These are phyloP conservation scores for Cotesia chilonis DNA, from an alignment of 1,140 invertebrate species.

Conservation along the genomic window DNA sequence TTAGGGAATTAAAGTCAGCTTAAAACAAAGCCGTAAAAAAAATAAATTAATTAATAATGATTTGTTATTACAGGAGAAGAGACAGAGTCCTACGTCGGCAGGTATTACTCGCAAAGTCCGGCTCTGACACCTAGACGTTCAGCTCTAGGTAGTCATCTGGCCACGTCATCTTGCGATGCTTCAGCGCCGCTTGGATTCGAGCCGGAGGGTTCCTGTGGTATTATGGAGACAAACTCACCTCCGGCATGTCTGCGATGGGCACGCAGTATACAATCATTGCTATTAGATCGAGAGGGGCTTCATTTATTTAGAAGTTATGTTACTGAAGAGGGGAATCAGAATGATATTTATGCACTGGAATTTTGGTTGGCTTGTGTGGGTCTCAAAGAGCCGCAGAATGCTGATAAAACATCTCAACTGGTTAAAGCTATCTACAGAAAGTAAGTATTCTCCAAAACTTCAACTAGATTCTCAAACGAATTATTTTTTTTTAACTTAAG, in stretches of 20 bases:
- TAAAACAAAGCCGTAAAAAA: too few relatives aligned
- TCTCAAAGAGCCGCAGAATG: slow-evolving; percentile 80
- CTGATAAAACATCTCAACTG: slow-evolving; percentile 76
- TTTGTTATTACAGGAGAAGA: slow-evolving; percentile 60
- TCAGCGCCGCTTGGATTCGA: slow-evolving; percentile 67
- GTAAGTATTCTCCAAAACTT: slow-evolving; percentile 35
- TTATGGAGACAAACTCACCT: slow-evolving; percentile 70
- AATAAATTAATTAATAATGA: too few relatives aligned
- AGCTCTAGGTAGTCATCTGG: slow-evolving; percentile 53
- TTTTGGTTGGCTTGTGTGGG: slow-evolving; percentile 94
- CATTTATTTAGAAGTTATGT: slow-evolving; percentile 85
- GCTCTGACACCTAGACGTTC: slow-evolving; percentile 64
- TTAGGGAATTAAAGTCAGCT: too few relatives aligned
- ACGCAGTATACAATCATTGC: slow-evolving; percentile 78
- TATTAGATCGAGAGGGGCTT: slow-evolving; percentile 87
- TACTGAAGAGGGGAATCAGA: slow-evolving; percentile 79
- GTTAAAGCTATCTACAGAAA: slow-evolving; percentile 81
- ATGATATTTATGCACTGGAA: slow-evolving; percentile 77
- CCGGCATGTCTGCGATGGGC: slow-evolving; percentile 89
- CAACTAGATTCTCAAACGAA: neutral
- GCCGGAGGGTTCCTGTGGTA: slow-evolving; percentile 64
- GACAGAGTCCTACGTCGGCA: slow-evolving; percentile 58
- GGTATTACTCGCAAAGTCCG: slow-evolving; percentile 60
- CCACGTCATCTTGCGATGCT: slow-evolving; percentile 59
- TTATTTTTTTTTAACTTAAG: too few relatives aligned